Evolutionary conservation across 1,140 invertebrate genomes (phyloP).

Genomic region (Condylostylus longicornis): DNA sequence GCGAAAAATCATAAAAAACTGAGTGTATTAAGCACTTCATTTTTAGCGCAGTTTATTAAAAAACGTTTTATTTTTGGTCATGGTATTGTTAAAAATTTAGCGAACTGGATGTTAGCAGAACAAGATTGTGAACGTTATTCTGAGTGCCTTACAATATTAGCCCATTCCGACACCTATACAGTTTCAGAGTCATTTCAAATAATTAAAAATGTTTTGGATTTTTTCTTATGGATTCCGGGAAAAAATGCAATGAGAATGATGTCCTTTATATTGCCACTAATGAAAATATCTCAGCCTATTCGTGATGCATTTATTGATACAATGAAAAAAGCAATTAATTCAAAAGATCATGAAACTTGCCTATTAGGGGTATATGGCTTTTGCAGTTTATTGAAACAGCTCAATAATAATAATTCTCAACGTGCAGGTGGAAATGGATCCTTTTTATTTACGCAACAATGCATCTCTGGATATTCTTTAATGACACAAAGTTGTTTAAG

Average conservation of each 20-base stretch:
- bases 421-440: conserved; percentile 16
- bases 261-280: conserved; percentile 25
- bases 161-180: conserved; percentile 26
- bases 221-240: conserved; percentile 26
- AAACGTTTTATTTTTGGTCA: conserved; percentile 25
- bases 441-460: conserved; percentile 24
- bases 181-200: conserved; percentile 23
- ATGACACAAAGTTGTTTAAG: conserved; percentile 22
- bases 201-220: conserved; percentile 25
- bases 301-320: conserved; percentile 27
- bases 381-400: conserved; percentile 27
- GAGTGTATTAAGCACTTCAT: conserved; percentile 20
- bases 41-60: conserved; percentile 23
- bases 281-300: conserved; percentile 22
- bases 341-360: conserved; percentile 17
- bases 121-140: conserved; percentile 27
- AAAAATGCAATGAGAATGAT: conserved; percentile 32
- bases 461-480: conserved; percentile 26
- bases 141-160: conserved; percentile 24
- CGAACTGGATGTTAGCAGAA: conserved; percentile 27
- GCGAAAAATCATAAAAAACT: conserved; percentile 16
- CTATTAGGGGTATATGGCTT: conserved; percentile 29
- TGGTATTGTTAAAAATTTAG: conserved; percentile 21
- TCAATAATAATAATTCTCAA: conserved; percentile 25
- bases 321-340: conserved; percentile 23